Evolutionary conservation across 2,888 invertebrate genomes (phyloP), one percentile per base, ranked within the genome.

Genomic region (Scaptodrosophila latifasciaeformis): DNA sequence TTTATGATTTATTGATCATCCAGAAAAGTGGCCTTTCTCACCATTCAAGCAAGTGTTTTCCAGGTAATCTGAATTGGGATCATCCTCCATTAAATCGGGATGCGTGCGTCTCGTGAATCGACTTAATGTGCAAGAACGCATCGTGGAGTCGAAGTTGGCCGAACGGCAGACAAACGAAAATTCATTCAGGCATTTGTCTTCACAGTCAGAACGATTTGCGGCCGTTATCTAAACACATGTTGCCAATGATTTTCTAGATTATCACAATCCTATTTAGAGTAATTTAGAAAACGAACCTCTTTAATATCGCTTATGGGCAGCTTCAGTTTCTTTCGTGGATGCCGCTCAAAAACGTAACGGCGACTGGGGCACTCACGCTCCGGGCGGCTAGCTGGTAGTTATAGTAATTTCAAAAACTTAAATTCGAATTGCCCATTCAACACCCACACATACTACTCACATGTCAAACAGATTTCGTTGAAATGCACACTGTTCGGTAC

Each of bases 21-120:
- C 17, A 13, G 39, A 15, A 10, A 4, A 24, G 24, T 27, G 13
- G 42, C 37, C 4, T 10, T 35, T 42, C 80, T 85, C 88, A 95
- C 96, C 93, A 82, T 93, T 95, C 9, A 96, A 87, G 84, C 96
- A 96, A 43, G 95, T 94, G 81, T 96, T 96, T 88, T 96, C 96
- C 79, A 96, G 88, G 85, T 96, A 96, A 84, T 96, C 96, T 1
- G 93, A 92, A 82, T 93, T 94, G 1, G 94, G 92, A 82, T 96
- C 95, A 74, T 95, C 94, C 84, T 93, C 93, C 43, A 96, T 86
- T 9, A 94, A 87, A 76, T 94, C 93, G 0, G 96, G 95, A 84
- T 95, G 95, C 0, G 95, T 95, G 79, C 96, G 89, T 72, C 95
- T 88, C 0, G 96, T 96, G 81, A 94, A 95, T 65, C 90, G 86